These are phyloP conservation scores for Nomada hirtipes DNA, from an alignment of 2,888 invertebrate species.

Conservation along the genomic window DNA sequence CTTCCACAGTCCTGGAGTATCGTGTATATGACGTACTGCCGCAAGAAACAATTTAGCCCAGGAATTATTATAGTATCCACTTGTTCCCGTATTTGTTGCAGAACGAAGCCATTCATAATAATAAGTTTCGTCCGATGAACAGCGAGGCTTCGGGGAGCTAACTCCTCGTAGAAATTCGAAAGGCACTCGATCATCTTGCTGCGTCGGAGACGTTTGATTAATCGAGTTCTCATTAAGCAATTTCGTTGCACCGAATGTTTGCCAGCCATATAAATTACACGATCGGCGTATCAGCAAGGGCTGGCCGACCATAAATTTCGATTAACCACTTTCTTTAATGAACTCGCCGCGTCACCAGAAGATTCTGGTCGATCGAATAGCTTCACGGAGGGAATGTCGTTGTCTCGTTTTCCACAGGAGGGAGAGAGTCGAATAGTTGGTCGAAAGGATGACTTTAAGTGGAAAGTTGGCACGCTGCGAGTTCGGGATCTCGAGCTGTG, in stretches of 20 bases:
- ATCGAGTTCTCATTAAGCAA: constrained; percentile 41
- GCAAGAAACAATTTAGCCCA: constrained; percentile 5
- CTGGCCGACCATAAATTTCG: constrained; percentile 30
- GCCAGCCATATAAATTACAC: constrained; percentile 35
- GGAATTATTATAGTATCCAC: neutral
- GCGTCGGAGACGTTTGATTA: constrained; percentile 30
- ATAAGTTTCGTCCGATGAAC: neutral
- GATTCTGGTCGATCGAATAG: neutral
- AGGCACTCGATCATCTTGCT: constrained; percentile 25
- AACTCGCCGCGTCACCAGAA: neutral
- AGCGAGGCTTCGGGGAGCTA: neutral
- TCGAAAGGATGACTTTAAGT: constrained; percentile 36
- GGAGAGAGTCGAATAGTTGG: constrained; percentile 17
- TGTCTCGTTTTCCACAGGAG: neutral
- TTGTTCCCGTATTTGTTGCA: neutral
- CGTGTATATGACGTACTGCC: neutral
- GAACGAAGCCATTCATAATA: constrained; percentile 1
- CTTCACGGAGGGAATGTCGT: too few species aligned
- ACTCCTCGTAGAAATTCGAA: constrained; percentile 5
- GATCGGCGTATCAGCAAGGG: constrained; percentile 2
- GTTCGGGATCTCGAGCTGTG: neutral
- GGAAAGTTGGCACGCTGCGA: constrained; percentile 44
- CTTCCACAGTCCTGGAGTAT: neutral
- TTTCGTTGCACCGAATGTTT: constrained; percentile 27
- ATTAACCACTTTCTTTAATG: constrained; percentile 51